phyloP scores from a whole-genome alignment of 2,888 invertebrate genomes.

The Laothoe populi region DNA sequence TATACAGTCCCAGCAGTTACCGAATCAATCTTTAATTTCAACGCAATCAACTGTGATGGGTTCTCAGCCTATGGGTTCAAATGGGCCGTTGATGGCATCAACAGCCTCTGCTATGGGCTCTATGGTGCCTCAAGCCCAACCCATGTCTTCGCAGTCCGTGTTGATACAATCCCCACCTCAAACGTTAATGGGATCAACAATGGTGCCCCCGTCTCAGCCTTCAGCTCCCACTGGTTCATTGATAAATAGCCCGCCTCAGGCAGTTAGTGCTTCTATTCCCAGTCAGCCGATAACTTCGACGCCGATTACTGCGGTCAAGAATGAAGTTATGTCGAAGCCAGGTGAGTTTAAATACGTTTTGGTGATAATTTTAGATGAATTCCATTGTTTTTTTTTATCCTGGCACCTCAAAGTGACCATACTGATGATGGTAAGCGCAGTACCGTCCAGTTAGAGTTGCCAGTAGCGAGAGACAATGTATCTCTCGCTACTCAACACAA shows the following conservation, averaged over 20 bases:
- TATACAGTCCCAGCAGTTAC: conserved; percentile 34
- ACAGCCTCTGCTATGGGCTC: conserved; percentile 39
- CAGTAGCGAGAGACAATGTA: no score
- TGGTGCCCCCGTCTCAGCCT: conserved; percentile 49
- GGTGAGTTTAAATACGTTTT: conserved; percentile 51
- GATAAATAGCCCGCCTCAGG: conserved; percentile 64
- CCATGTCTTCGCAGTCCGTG: conserved; percentile 30
- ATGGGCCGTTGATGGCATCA: conserved; percentile 48
- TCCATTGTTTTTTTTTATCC: no score
- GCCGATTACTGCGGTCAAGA: conserved; percentile 66
- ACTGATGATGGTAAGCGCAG: no score
- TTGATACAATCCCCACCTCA: conserved; percentile 30
- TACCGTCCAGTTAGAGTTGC: no score
- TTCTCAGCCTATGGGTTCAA: conserved; percentile 60
- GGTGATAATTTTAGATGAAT: no score
- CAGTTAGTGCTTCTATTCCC: conserved; percentile 46
- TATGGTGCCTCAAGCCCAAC: conserved; percentile 29
- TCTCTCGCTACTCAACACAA: no score
- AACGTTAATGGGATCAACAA: conserved; percentile 38
- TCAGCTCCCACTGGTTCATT: conserved; percentile 50
- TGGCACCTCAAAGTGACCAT: no score
- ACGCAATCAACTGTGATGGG: conserved; percentile 49
- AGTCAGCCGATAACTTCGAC: conserved; percentile 74
- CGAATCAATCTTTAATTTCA: conserved; percentile 46
- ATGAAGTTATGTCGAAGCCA: conserved; percentile 69